Evolutionary conservation across 2,797 vertebrate species (phyloP).

Genomic region (Passerculus sandwichensis): DNA sequence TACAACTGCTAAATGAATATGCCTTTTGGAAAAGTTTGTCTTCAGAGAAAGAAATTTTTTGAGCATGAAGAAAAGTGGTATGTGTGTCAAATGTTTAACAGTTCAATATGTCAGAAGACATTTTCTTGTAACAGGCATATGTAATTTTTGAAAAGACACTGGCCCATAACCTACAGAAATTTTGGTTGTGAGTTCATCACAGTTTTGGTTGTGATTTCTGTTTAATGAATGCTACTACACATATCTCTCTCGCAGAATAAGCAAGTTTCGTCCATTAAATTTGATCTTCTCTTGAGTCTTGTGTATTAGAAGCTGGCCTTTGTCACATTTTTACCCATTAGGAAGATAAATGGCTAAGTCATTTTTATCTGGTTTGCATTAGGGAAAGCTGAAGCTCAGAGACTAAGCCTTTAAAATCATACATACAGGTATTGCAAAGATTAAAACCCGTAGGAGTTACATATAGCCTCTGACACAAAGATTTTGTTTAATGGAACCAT

Average conservation of each 20-base stretch:
- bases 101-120: neutral
- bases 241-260: neutral
- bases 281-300: neutral
- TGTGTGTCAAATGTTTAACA: neutral
- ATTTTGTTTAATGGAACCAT: conserved; percentile 14
- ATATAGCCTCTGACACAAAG: neutral
- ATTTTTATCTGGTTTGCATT: neutral
- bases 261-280: neutral
- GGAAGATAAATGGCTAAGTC: neutral
- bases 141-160: neutral
- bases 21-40: neutral
- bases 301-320: neutral
- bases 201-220: neutral
- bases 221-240: neutral
- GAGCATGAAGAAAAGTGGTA: neutral
- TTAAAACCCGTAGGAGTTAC: neutral
- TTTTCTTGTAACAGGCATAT: neutral
- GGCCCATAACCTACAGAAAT: neutral
- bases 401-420: conserved; percentile 2
- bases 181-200: neutral
- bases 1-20: neutral
- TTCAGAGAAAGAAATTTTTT: neutral
- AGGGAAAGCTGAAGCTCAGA: neutral
- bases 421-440: neutral
- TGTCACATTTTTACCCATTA: neutral